These are phyloP conservation scores for Myodes glareolus DNA, from an alignment of 2,113 vertebrate species.

Conservation along the genomic window DNA sequence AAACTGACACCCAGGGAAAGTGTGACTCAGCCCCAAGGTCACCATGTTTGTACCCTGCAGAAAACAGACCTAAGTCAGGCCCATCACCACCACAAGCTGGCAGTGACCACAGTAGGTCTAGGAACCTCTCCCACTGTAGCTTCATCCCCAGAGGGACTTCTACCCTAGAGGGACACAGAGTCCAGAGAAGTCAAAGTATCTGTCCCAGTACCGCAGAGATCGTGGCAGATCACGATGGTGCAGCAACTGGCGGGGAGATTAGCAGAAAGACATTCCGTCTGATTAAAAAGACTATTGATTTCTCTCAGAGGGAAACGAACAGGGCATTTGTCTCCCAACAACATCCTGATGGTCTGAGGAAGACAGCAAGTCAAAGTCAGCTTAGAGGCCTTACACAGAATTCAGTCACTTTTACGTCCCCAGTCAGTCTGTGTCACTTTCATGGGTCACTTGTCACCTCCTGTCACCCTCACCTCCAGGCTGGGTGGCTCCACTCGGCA, in stretches of 20 bases:
- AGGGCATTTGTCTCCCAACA: slow-evolving; percentile 31
- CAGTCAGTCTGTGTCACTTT: background rate
- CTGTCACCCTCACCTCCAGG: background rate
- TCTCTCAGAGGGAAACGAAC: slow-evolving; percentile 12
- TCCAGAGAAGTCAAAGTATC: background rate
- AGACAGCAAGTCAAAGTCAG: background rate
- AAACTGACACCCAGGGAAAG: background rate
- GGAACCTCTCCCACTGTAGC: no score
- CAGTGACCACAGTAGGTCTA: background rate
- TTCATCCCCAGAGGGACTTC: background rate
- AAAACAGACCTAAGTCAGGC: background rate
- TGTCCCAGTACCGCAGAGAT: background rate
- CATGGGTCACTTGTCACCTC: rapidly evolving
- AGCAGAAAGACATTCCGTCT: slow-evolving; percentile 7
- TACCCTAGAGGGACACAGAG: background rate
- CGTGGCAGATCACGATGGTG: background rate
- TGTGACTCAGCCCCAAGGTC: background rate
- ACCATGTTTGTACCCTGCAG: background rate
- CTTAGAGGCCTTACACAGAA: background rate
- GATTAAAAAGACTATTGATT: slow-evolving; percentile 68
- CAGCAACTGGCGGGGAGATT: background rate
- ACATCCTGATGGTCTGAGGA: background rate
- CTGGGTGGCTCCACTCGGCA: background rate
- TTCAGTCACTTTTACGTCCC: background rate
- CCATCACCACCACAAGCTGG: background rate